Conservation (phyloP, 2,113 vertebrate species). For the Pongo pygmaeus region DNA sequence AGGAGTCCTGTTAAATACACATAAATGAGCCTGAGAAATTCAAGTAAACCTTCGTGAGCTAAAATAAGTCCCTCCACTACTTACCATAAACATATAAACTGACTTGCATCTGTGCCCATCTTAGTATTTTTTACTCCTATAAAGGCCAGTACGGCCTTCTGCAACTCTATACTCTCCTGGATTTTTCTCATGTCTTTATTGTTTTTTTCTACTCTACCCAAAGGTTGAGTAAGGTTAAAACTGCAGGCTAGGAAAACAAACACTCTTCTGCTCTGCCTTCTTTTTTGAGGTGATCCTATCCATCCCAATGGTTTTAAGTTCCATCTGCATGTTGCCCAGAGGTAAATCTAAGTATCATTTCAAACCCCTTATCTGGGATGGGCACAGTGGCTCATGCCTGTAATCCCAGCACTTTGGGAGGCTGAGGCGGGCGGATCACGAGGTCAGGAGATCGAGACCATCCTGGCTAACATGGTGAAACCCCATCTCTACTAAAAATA, state of each 20-base stretch:
- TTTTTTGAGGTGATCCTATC: background rate
- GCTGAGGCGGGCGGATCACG: too few species aligned
- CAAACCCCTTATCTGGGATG: background rate
- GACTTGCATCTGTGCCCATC: background rate
- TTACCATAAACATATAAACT: background rate
- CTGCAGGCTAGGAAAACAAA: background rate
- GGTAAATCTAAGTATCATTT: background rate
- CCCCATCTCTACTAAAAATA: too few species aligned
- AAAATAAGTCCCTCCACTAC: background rate
- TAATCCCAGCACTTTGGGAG: too few species aligned
- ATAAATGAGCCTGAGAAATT: background rate
- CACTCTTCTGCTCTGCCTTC: background rate
- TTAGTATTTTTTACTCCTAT: background rate
- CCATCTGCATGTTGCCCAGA: background rate
- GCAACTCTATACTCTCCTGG: background rate
- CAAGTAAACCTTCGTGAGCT: background rate
- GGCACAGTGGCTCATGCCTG: too few species aligned
- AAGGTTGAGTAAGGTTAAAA: background rate
- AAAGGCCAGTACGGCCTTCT: background rate
- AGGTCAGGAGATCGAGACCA: too few species aligned
- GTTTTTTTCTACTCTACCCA: background rate
- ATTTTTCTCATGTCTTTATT: background rate
- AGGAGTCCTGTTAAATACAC: background rate
- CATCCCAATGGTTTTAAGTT: background rate
- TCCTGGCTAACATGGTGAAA: too few species aligned